phyloP scores from a whole-genome alignment of 2,113 vertebrate species.

The Pedionomus torquatus region DNA sequence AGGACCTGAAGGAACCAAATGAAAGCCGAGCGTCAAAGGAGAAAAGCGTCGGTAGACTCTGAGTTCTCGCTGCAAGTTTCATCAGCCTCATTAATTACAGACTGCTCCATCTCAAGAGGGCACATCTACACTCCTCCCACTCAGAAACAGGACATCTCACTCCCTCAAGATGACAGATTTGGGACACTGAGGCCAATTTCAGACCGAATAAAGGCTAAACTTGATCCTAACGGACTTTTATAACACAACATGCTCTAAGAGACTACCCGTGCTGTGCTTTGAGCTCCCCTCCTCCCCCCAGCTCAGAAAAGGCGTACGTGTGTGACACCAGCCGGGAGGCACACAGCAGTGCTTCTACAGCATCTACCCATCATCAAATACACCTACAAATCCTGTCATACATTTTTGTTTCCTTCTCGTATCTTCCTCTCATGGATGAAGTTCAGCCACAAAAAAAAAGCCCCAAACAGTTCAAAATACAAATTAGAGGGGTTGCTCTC shows the following conservation, averaged over 20 bases:
- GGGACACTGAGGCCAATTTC: background rate
- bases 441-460: background rate
- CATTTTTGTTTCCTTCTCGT: background rate
- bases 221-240: background rate
- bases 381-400: background rate
- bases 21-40: background rate
- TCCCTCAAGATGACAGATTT: too few species aligned
- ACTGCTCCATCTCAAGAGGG: background rate
- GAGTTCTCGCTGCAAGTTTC: background rate
- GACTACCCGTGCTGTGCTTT: fast-evolving
- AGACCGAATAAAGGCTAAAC: background rate
- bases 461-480: background rate
- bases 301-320: background rate
- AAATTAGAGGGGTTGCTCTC: background rate
- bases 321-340: background rate
- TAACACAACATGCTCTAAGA: background rate
- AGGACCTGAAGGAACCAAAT: background rate
- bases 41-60: background rate
- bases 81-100: background rate
- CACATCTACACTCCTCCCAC: too few species aligned
- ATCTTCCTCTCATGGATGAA: background rate
- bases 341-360: background rate
- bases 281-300: fast-evolving
- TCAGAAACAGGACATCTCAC: background rate
- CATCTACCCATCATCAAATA: background rate